Evolutionary conservation across 2,888 invertebrate genomes (phyloP).

Genomic region (Eulithis prunata): DNA sequence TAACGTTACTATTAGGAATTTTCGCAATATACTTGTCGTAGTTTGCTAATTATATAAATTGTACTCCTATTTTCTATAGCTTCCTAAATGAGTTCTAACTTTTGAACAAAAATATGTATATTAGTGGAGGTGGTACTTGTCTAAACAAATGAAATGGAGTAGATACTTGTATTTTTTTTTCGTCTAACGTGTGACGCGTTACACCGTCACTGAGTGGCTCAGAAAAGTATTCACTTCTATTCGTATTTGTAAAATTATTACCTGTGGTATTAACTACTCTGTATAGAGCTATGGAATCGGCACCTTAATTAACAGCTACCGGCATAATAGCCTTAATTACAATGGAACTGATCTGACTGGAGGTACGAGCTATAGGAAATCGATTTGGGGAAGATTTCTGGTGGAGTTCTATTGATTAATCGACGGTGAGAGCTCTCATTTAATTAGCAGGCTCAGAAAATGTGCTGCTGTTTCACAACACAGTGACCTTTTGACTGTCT

Average conservation of each 20-base stretch:
- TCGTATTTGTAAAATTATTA: background rate
- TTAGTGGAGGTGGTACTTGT: too few relatives aligned
- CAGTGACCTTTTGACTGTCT: too few relatives aligned
- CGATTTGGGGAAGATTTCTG: slow-evolving; percentile 21
- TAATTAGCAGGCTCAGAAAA: background rate
- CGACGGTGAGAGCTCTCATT: background rate
- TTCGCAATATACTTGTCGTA: too few relatives aligned
- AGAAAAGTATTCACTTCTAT: slow-evolving; percentile 8
- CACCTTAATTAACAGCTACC: slow-evolving; percentile 30
- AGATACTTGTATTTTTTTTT: too few relatives aligned
- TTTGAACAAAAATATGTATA: too few relatives aligned
- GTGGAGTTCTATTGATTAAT: slow-evolving; percentile 11
- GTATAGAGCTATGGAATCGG: slow-evolving; percentile 15
- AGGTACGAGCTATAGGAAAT: slow-evolving; percentile 25
- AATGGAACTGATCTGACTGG: slow-evolving; percentile 24
- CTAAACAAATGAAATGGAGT: too few relatives aligned
- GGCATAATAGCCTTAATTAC: slow-evolving; percentile 31
- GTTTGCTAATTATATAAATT: too few relatives aligned
- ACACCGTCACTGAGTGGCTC: too few relatives aligned
- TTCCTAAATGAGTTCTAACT: too few relatives aligned
- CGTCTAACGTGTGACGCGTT: too few relatives aligned
- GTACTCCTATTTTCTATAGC: too few relatives aligned
- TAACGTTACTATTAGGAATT: too few relatives aligned
- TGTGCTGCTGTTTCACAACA: background rate
- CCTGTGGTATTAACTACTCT: background rate